Percentiles rank a stretch among this genome's conserved stretches.
Evolutionary conservation across 2,888 invertebrate species (phyloP).

Genomic region (Teinopalpus imperialis): DNA sequence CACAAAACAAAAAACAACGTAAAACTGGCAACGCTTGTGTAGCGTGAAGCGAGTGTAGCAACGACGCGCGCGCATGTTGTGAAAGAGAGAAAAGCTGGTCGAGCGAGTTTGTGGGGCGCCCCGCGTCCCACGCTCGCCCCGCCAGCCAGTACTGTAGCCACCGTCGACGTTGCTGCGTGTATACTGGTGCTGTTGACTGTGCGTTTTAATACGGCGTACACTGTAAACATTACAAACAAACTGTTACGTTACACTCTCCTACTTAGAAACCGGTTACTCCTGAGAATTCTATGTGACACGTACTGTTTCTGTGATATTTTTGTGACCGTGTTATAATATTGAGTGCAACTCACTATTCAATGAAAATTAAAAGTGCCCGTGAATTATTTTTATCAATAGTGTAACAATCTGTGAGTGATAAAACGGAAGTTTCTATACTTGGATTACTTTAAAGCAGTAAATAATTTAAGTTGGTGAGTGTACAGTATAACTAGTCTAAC

Average conservation of each 20-base stretch:
- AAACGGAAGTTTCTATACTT: conserved; percentile 41
- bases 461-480: conserved; percentile 58
- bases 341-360: conserved; percentile 44
- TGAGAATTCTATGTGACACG: conserved; percentile 51
- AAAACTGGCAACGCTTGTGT: conserved; percentile 66
- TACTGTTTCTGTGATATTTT: conserved; percentile 53
- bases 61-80: conserved; percentile 72
- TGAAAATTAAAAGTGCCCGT: conserved; percentile 41
- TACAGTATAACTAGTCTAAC: too few species aligned
- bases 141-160: conserved; percentile 64
- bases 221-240: conserved; percentile 46
- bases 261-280: conserved; percentile 69
- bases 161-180: conserved; percentile 56
- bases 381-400: conserved; percentile 37
- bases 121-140: conserved; percentile 45
- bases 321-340: conserved; percentile 51
- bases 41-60: conserved; percentile 64
- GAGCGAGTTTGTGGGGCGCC: conserved; percentile 64
- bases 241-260: conserved; percentile 50
- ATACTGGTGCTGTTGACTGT: conserved; percentile 40
- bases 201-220: conserved; percentile 40
- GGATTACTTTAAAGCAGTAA: conserved; percentile 55
- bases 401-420: conserved; percentile 52
- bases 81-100: conserved; percentile 64
- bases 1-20: conserved; percentile 68